Evolutionary conservation across 2,888 invertebrate species (phyloP), one percentile per base, ranked within the genome.

Genomic region (Rotaria magnacalcarata): DNA sequence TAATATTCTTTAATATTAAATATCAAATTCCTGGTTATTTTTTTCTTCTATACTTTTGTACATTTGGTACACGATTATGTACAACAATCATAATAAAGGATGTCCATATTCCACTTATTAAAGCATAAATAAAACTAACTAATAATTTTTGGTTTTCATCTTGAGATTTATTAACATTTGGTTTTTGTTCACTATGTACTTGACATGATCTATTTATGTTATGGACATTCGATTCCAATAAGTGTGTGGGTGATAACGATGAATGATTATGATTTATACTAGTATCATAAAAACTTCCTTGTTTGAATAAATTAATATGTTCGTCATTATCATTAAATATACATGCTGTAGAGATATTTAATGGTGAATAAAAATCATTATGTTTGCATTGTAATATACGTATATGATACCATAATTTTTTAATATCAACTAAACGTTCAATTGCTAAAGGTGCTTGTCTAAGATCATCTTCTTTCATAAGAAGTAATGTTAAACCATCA

Each of bases 61-160:
- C 92, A 90, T 98, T 98, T 87, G 97, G 97, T 87, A 97, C 97
- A 80, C 98, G 94, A 91, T 99, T 98, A 90, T 99, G 98, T 56
- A 98, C 98, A 88, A 98, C 95, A 56, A 98, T 97, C 98, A 99
- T 99, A 43, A 97, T 96, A 91, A 99, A 96, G 21, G 91, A 88
- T 24, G 91, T 90, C 85, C 90, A 43, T 85, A 90, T 88, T 86
- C 90, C 90, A 43, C 90, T 90, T 41, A 88, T 74, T 88, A 90
- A 90, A 86, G 90, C 89, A 88, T 91, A 91, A 21, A 90, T 47
- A 87, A 90, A 90, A 88, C 90, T 90, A 21, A 91, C 85, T 34
- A 86, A 52, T 58, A 85, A 75, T 75, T 85, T 86, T 27, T 80
- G 86, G n/a, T 75, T 86, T 86, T 86, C 86, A 34, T 85, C 85